Conservation (phyloP, 2,113 vertebrate species). For the Notarius lentiginosus region DNA sequence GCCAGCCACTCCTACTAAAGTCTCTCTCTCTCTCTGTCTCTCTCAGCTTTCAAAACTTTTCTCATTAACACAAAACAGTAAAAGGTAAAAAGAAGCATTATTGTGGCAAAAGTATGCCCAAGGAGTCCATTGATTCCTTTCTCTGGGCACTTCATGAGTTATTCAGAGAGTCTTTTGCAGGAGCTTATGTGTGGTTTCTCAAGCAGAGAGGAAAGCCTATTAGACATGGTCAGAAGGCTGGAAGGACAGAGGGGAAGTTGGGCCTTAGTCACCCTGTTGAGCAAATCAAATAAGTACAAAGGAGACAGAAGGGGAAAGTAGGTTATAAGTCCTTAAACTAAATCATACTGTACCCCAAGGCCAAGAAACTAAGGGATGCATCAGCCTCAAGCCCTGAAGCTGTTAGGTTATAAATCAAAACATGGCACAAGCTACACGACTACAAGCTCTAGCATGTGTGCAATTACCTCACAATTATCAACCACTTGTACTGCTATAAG, state of each 20-base stretch:
- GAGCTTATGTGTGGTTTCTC: conserved; percentile 26
- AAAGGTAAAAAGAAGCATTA: conserved; percentile 38
- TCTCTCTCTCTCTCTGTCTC: background rate
- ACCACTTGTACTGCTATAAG: background rate
- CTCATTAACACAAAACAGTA: conserved; percentile 25
- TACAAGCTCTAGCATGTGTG: conserved; percentile 25
- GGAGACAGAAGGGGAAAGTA: conserved; percentile 7
- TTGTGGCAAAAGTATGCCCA: conserved; percentile 59
- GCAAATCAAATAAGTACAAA: background rate
- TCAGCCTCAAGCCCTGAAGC: background rate
- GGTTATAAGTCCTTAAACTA: conserved; percentile 18
- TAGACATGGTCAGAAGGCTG: background rate
- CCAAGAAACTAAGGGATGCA: background rate
- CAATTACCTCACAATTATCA: background rate
- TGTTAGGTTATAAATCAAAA: background rate
- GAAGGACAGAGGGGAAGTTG: background rate
- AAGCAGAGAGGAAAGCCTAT: conserved; percentile 26
- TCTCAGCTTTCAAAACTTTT: conserved; percentile 21
- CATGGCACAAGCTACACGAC: background rate
- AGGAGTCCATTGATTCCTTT: conserved; percentile 52
- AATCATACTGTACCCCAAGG: no score
- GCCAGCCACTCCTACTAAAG: background rate
- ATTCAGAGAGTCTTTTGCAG: conserved; percentile 50
- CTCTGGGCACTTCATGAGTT: conserved; percentile 47
- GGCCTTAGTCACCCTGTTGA: background rate